Evolutionary conservation across 2,797 vertebrate genomes (phyloP), one percentile per base, ranked within the genome.

Genomic region (Spinibarbus caldwelli): DNA sequence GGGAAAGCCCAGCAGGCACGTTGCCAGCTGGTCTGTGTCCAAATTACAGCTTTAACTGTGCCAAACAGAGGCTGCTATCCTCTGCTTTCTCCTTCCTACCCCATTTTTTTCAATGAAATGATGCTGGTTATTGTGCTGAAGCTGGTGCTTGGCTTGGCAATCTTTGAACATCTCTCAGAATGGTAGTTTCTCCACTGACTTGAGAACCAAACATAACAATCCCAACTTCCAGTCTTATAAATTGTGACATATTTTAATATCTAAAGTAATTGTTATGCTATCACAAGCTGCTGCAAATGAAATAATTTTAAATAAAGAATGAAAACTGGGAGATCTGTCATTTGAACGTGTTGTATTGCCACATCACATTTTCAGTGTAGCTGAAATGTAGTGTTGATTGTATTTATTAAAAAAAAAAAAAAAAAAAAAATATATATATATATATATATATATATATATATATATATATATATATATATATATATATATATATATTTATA

Each of bases 21-120:
- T 73, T 87, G 90, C 92, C 93, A 94, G 82, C 89, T 94, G 94
- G 91, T 89, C 86, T 29, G 0, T 2, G 59, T 91, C 91, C 91
- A 95, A 92, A 92, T 91, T 83, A 91, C 86, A 87, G 90, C 90
- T 92, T 90, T 90, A 90, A 72, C 91, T 89, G 86, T 91, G 91
- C 91, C 91, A 91, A 91, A 91, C 89, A 89, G 91, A 92, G 88
- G 36, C 90, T 80, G 84, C 84, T 89, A 89, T 89, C 78, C 85
- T 88, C n/a, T 79, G 38, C 62, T 71, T 73, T n/a, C n/a, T 88
- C 70, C 72, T 66, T n/a, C n/a, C 59, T 86, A 45, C 47, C 15
- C 9, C 87, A 77, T 71, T 52, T 62, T 87, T 78, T 81, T 19
- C 45, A 36, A 31, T 47, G 10, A n/a, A 38, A 57, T 17, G 6